Base-by-base conservation (phyloP, 2,888 invertebrate genomes). In the Didymodactylos carnosus region DNA sequence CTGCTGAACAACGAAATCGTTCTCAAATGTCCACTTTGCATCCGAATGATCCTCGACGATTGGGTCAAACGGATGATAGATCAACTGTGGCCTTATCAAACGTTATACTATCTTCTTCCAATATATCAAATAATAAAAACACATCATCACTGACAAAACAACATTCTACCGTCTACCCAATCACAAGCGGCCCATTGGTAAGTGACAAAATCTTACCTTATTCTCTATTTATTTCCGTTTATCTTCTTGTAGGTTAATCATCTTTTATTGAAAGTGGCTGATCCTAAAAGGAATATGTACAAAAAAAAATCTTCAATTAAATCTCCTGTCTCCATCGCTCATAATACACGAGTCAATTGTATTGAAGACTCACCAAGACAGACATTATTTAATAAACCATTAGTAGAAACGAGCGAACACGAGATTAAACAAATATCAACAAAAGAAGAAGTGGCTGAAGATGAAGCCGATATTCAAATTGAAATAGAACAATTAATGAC, bases 211-310 rank as follows among this genome's bases (percentile, higher is more conserved):
- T 62, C 1, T 35, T 29, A 23, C 29, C 27, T 23, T 41, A 46
- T n/a, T n/a, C 46, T 6, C n/a, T 4, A 49, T 16, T 16, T 19
- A 4, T 23, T 49, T 16, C 23, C 7, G 2, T 23, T 23, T 49
- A 8, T 49, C 11, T 5, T 19, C 11, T 3, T 29, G 2, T 62
- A 62, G 62, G 27, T 71, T 25, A 74, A 74, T 53, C 74, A 74
- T 72, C 62, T 74, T 27, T 39, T 74, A 13, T 53, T 74, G 8
- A 74, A 74, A 41, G 35, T 69, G 41, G 27, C 40, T 10, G 43
- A 69, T 41, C 11, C 27, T 8, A 74, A 39, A 40, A 43, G 70
- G 19, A 74, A 74, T 46, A 71, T 46, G 14, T 29, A 71, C 0
- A 74, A 71, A 71, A 74, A 62, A 35, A 35, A 62, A n/a, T 29